These are phyloP conservation scores for Macquaria australasica DNA, from an alignment of 2,113 vertebrate species.

Conservation along the genomic window DNA sequence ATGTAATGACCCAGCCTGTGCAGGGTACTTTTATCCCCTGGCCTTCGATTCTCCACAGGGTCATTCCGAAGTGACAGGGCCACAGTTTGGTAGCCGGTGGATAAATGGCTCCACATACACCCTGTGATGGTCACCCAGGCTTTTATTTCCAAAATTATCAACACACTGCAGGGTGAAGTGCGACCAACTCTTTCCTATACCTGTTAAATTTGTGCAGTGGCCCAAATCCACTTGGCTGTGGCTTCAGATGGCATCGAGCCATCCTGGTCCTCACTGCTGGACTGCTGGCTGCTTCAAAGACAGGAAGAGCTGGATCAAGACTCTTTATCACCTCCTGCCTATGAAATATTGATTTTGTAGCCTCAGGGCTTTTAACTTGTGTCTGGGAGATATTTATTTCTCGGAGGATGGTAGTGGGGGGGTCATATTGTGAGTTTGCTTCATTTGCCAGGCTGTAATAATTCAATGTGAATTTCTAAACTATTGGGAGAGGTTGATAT, in stretches of 20 bases:
- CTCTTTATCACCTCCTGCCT: constrained; percentile 72
- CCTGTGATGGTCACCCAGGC: constrained; percentile 22
- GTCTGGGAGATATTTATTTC: constrained; percentile 74
- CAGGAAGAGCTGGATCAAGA: constrained; percentile 65
- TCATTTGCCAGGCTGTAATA: constrained; percentile 68
- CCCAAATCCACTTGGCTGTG: constrained; percentile 62
- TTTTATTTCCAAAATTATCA: constrained; percentile 56
- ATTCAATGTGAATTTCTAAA: constrained; percentile 60
- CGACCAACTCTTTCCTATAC: constrained; percentile 57
- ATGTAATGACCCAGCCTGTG: constrained; percentile 24
- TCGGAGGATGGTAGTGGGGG: constrained; percentile 22
- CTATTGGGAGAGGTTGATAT: constrained; percentile 58
- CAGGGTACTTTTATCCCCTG: constrained; percentile 11
- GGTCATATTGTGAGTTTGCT: constrained; percentile 48
- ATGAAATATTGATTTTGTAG: constrained; percentile 77
- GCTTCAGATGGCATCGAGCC: constrained; percentile 60
- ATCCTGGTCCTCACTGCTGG: constrained; percentile 59
- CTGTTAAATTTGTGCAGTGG: constrained; percentile 70
- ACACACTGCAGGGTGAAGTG: constrained; percentile 38
- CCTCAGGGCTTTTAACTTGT: constrained; percentile 68
- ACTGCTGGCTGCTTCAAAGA: constrained; percentile 61
- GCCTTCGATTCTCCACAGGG: constrained; percentile 23
- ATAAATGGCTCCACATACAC: constrained; percentile 13
- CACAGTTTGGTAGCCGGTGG: constrained; percentile 9
- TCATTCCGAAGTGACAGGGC: constrained; percentile 23